These are phyloP conservation scores for Phoebastria nigripes DNA, from an alignment of 2,797 vertebrate genomes.

Conservation along the genomic window DNA sequence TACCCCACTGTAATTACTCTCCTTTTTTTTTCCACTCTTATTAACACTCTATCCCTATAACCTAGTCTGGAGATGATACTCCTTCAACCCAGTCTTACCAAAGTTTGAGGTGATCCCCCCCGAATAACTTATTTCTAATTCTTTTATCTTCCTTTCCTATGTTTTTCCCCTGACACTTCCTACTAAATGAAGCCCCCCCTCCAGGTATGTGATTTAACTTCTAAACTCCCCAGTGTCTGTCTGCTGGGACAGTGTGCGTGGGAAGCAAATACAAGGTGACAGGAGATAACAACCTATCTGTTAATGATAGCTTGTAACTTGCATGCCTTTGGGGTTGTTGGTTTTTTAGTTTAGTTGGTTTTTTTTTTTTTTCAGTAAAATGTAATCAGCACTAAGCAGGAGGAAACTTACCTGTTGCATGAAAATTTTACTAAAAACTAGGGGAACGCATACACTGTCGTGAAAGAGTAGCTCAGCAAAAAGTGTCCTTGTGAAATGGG, in stretches of 20 bases:
- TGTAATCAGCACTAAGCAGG: not conserved
- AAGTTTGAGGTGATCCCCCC: conserved; percentile 50
- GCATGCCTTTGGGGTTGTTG: conserved; percentile 10
- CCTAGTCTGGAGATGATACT: not conserved
- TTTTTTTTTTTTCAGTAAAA: not conserved
- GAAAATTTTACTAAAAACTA: not conserved
- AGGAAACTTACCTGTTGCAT: not conserved
- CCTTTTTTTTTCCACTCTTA: not conserved
- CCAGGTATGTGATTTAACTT: conserved; percentile 67
- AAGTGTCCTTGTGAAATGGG: not conserved
- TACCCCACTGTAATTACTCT: not conserved
- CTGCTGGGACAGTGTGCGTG: not conserved
- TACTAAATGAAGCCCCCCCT: conserved; percentile 68
- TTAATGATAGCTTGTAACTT: not conserved
- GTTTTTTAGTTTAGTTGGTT: not conserved
- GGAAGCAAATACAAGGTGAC: not conserved
- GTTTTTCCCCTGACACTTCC: conserved; percentile 57
- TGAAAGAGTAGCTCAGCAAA: not conserved
- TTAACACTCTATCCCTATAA: conserved; percentile 14
- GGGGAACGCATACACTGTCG: not conserved
- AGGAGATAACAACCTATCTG: not conserved
- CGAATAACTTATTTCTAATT: conserved; percentile 56
- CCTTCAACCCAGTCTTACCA: not conserved
- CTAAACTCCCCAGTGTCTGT: conserved; percentile 48
- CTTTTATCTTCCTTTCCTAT: conserved; percentile 62